Conservation (phyloP, 2,888 invertebrate genomes). For the Drosophila eohydei region DNA sequence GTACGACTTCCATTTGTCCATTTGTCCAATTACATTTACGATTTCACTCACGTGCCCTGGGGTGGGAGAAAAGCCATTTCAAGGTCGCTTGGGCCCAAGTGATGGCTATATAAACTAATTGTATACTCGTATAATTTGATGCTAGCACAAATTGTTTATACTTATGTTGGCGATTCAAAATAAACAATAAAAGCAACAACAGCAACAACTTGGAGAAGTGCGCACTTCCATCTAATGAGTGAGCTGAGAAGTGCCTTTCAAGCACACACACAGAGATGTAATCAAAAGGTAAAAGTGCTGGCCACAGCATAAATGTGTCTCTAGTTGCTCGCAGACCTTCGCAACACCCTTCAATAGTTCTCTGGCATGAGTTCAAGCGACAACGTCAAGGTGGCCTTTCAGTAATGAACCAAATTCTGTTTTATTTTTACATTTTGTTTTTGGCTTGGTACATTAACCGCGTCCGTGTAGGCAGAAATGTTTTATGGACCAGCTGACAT, state of each 20-base stretch:
- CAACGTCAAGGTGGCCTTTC: conserved; percentile 76
- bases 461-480: conserved; percentile 48
- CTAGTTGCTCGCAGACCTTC: conserved; percentile 53
- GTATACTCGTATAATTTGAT: conserved; percentile 11
- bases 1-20: background rate
- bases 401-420: conserved; percentile 77
- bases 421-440: conserved; percentile 67
- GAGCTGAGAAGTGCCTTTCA: conserved; percentile 25
- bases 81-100: conserved; percentile 33
- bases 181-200: conserved; percentile 35
- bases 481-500: conserved; percentile 72
- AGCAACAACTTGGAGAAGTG: conserved; percentile 17
- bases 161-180: conserved; percentile 38
- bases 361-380: conserved; percentile 74
- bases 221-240: conserved; percentile 34
- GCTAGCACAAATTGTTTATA: conserved; percentile 43
- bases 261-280: conserved; percentile 11
- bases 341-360: conserved; percentile 72
- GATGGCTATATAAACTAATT: conserved; percentile 41
- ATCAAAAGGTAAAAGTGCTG: conserved; percentile 10
- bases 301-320: conserved; percentile 6
- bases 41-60: conserved; percentile 24
- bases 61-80: conserved; percentile 14
- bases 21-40: conserved; percentile 33
- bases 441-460: conserved; percentile 59